Base-by-base conservation (phyloP, 2,797 vertebrate species). In the Chloroceryle inda region DNA sequence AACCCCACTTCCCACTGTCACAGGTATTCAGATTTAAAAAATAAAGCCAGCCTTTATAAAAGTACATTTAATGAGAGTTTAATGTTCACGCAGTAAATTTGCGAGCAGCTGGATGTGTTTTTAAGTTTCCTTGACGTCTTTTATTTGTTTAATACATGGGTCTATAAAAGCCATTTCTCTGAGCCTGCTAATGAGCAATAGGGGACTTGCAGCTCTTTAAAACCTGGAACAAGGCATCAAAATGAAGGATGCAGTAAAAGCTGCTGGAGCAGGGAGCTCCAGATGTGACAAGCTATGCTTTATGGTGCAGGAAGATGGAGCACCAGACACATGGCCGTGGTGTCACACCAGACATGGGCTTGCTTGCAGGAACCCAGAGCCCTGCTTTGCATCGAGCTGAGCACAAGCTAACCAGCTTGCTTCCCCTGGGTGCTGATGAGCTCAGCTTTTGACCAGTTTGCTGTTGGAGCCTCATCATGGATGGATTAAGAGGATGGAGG, bases 121-220 rank as follows among this genome's bases (percentile, higher is more conserved):
- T 92, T 90, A 88, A 96, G 94, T 92, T 83, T 90, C 90, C 91
- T 93, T 82, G 84, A 88, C 71, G 38, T 81, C 94, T 95, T 96
- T 93, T 95, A 87, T 96, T 96, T 96, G 91, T 78, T 94, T 94
- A 97, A 94, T 88, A 59, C 90, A 76, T 88, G 91, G 85, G n/a
- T 80, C 94, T 75, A 96, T 97, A 96, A 93, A 95, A 97, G 68
- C 61, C 2, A 0, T 64, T 96, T 82, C 90, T 93, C 74, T 71
- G 89, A 81, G 93, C 80, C 93, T 75, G 81, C 74, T 96, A 95
- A 94, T 80, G 88, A 96, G 90, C 83, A 85, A 79, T 52, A 47
- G 67, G 89, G 90, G 96, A 97, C 61, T 69, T 7, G 0, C 77
- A 95, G 91, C 66, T 66, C 88, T 88, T 95, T 94, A 88, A 92